A percentile compares a stretch with the other conserved stretches of the same genome.
Conservation (phyloP, 2,113 vertebrate species). For the Hippocampus comes region DNA sequence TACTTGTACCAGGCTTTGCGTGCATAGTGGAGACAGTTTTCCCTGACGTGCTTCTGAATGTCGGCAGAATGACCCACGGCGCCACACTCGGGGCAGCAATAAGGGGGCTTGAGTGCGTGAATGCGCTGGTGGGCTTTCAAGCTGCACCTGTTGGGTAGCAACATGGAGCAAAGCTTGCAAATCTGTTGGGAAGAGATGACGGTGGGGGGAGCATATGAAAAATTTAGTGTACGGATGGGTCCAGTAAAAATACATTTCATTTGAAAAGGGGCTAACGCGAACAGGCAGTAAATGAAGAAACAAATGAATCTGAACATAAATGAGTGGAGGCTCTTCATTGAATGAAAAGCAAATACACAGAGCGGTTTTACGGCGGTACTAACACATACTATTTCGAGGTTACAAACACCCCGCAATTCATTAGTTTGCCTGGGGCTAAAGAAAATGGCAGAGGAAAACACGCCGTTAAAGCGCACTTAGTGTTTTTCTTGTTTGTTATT, state of each 20-base stretch:
- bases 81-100: constrained; percentile 92
- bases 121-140: constrained; percentile 88
- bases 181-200: constrained; percentile 66
- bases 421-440: not conserved
- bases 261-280: not conserved
- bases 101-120: constrained; percentile 90
- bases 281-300: not conserved
- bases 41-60: constrained; percentile 93
- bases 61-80: constrained; percentile 85
- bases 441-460: too few species aligned
- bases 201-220: not conserved
- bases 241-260: not conserved
- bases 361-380: too few species aligned
- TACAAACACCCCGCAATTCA: not conserved
- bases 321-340: not conserved
- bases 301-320: not conserved
- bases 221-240: not conserved
- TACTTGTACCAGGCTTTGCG: constrained; percentile 93
- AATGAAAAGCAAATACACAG: too few species aligned
- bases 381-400: too few species aligned
- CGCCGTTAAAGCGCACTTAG: too few species aligned
- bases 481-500: too few species aligned
- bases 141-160: constrained; percentile 94
- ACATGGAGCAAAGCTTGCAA: constrained; percentile 89
- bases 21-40: constrained; percentile 94